Conservation (phyloP, 2,888 invertebrate genomes). For the Apodemia duryi region DNA sequence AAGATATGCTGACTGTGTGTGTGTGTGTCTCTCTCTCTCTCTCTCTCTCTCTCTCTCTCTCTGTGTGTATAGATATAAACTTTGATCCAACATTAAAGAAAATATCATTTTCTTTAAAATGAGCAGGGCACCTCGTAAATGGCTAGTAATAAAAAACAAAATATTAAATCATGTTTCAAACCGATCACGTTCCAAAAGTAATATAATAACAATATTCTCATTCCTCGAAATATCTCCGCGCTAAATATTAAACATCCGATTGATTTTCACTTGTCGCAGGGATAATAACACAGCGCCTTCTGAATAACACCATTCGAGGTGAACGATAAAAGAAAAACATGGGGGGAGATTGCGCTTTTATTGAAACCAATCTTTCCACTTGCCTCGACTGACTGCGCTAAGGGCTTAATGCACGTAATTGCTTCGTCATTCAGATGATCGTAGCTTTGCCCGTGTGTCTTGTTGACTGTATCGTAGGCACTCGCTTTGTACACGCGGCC, state of each 20-base stretch:
- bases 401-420: conserved; percentile 72
- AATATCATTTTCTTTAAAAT: no score
- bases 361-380: conserved; percentile 77
- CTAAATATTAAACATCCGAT: neutral
- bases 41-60: no score
- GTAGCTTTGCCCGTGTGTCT: conserved; percentile 65
- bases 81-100: no score
- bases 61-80: no score
- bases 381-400: conserved; percentile 67
- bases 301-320: conserved; percentile 68
- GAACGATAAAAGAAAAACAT: conserved; percentile 76
- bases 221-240: neutral
- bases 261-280: conserved; percentile 19
- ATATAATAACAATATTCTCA: neutral
- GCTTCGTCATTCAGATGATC: conserved; percentile 76
- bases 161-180: no score
- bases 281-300: conserved; percentile 37
- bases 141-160: no score
- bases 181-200: no score
- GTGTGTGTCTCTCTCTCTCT: no score
- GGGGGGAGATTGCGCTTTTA: conserved; percentile 74
- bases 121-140: no score
- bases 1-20: no score
- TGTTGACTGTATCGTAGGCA: conserved; percentile 61
- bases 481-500: conserved; percentile 62